Conservation (phyloP, 1,140 invertebrate genomes). For the Odontomachus brunneus region DNA sequence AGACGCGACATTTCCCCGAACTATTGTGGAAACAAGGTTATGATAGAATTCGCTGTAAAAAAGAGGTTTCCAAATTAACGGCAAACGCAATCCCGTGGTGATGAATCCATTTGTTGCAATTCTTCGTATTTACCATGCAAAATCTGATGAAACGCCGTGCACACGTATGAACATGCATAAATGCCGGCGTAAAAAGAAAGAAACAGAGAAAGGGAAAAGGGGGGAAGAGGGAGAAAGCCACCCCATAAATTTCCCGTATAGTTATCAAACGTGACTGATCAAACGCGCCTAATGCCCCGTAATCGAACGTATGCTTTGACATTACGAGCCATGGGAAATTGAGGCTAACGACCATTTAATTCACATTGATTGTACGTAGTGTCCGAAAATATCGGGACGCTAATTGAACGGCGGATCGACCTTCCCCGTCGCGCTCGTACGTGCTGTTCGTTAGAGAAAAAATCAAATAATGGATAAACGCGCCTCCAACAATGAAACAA, state of each 20-base stretch:
- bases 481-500: slow-evolving; percentile 25
- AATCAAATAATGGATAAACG: slow-evolving; percentile 34
- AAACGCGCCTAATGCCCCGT: slow-evolving; percentile 31
- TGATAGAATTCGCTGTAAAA: background rate
- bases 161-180: background rate
- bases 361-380: slow-evolving; percentile 22
- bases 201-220: too few relatives aligned
- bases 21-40: background rate
- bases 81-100: background rate
- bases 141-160: too few relatives aligned
- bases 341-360: slow-evolving; percentile 55
- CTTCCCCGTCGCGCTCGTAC: background rate
- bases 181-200: background rate
- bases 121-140: background rate
- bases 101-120: background rate
- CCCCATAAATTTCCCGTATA: slow-evolving; percentile 20
- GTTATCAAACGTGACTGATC: slow-evolving; percentile 39
- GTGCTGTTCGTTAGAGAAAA: slow-evolving; percentile 35
- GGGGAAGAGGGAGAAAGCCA: background rate
- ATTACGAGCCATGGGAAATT: slow-evolving; percentile 41
- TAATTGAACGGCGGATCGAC: slow-evolving; percentile 38
- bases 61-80: background rate
- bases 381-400: slow-evolving; percentile 36
- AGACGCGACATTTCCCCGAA: background rate
- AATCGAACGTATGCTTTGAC: slow-evolving; percentile 48